Evolutionary conservation across 2,797 vertebrate species (phyloP).

Genomic region (Paguma larvata): DNA sequence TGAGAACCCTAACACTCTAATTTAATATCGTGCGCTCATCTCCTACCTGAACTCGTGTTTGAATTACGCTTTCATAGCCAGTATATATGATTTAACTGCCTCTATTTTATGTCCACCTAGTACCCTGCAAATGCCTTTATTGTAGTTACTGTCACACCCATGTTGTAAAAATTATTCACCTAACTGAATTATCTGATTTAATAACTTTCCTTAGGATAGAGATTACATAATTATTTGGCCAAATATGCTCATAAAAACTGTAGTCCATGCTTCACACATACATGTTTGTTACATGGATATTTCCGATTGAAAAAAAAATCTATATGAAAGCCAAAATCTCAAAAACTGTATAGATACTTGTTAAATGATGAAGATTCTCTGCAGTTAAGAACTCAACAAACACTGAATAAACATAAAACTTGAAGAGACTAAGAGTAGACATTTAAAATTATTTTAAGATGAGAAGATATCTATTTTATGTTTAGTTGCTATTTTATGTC

Average conservation of each 20-base stretch:
- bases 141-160: background rate
- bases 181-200: constrained; percentile 12
- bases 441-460: background rate
- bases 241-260: background rate
- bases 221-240: background rate
- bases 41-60: background rate
- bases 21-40: background rate
- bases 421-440: background rate
- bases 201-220: background rate
- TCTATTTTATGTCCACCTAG: background rate
- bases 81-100: background rate
- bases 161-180: background rate
- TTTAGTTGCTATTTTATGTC: background rate
- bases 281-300: background rate
- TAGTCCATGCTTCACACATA: background rate
- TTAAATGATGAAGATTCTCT: background rate
- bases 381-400: constrained; percentile 31
- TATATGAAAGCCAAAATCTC: background rate
- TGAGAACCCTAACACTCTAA: background rate
- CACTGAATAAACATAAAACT: background rate
- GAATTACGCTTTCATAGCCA: background rate
- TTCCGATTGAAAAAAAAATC: background rate
- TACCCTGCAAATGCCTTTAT: background rate
- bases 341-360: background rate
- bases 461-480: background rate